Evolutionary conservation across 2,797 vertebrate species (phyloP).

Genomic region (Rhinichthys osculus): DNA sequence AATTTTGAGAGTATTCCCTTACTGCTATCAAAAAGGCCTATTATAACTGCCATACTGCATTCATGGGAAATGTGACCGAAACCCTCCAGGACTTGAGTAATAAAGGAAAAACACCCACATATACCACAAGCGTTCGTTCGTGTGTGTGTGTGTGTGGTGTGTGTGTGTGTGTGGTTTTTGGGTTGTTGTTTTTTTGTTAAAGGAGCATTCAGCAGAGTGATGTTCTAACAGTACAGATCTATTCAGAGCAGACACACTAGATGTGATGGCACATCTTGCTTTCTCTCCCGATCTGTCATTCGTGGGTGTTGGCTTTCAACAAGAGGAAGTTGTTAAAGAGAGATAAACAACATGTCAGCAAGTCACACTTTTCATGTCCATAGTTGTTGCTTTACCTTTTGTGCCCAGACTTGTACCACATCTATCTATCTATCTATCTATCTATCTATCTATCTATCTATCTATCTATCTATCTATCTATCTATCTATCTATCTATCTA

Average conservation of each 20-base stretch:
- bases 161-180: not conserved
- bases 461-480: not conserved
- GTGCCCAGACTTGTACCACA: not conserved
- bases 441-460: not conserved
- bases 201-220: not conserved
- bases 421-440: not conserved
- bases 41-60: not conserved
- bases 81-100: not conserved
- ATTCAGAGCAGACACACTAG: conserved; percentile 17
- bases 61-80: conserved; percentile 12
- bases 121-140: not conserved
- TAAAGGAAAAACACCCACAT: conserved; percentile 28
- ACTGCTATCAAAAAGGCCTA: not conserved
- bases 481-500: not conserved
- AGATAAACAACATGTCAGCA: conserved; percentile 19
- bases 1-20: conserved; percentile 18
- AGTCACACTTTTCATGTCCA: conserved; percentile 19
- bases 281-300: conserved; percentile 19
- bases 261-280: conserved; percentile 21
- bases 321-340: conserved; percentile 25
- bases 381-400: not conserved
- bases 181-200: not conserved
- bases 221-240: conserved; percentile 10
- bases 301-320: conserved; percentile 33
- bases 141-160: not conserved